Evolutionary conservation across 2,888 invertebrate genomes (phyloP), one percentile per base, ranked within the genome.

Genomic region (Cosmia trapezina): DNA sequence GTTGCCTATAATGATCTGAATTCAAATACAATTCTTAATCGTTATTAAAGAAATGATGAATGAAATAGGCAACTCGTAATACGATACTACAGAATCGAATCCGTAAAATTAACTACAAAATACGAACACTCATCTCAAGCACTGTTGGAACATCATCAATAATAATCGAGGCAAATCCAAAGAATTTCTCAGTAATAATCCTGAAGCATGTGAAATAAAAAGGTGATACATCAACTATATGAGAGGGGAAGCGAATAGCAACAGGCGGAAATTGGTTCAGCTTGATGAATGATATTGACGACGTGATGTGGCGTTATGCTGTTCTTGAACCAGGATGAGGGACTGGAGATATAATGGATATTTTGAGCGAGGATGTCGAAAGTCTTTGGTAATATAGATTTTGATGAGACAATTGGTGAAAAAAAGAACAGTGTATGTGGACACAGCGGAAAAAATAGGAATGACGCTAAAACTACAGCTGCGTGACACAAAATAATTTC

Each of bases 211-310:
- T 51, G 75, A 78, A 82, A 81, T 83, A 83, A 81, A 78, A 84
- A 79, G 78, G 83, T 83, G 85, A 85, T 85, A 86, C 81, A 86
- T 86, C 85, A 85, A 84, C 80, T 71, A 65, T 78, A 76, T 83
- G 83, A 73, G 80, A 76, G 62, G 76, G 76, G 84, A 74, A 63
- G 74, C 79, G 76, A 62, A 69, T 78, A 85, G 81, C 85, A 85
- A 85, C 85, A 86, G 86, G 85, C 79, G 86, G 86, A 86, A 86
- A 86, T 86, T 86, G 86, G 84, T 83, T 84, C 84, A 53, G 69
- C 76, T 67, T 86, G 86, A 86, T 86, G 85, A 84, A 86, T 85
- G 86, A 81, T 84, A 83, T 85, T 63, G 83, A 65, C 70, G 81
- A 74, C 82, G 79, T 85, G 85, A 85, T 84, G 84, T 73, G 83